Evolutionary conservation across 2,797 vertebrate species (phyloP), one percentile per base, ranked within the genome.

Genomic region (Arctocebus calabarensis): DNA sequence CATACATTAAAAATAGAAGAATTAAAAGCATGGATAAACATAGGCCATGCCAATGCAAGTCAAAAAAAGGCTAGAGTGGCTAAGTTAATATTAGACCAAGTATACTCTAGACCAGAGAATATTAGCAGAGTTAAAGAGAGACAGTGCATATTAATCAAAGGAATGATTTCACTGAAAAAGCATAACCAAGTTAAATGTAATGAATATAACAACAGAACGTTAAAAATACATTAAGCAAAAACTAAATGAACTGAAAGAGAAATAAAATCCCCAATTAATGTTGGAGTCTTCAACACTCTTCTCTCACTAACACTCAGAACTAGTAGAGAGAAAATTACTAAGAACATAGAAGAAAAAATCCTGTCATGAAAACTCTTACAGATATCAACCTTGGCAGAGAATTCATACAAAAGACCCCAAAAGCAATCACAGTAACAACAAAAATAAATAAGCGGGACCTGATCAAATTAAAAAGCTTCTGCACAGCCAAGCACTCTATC

Each of bases 171-270:
- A 40, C 23, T 3, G 70, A 75, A 23, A 86, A 64, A 96, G n/a
- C n/a, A 62, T 37, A 70, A 20, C 16, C 70, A 45, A 45, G 23
- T 85, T 91, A 84, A 91, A 52, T 43, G 7, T 13, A 45, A 52
- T 61, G 11, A 52, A 64, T 20, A 27, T 48, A n/a, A 32, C 9
- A 88, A 52, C n/a, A 81, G 40, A 81, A 12, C 25, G 55, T 85
- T 23, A 89, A 73, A 93, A 90, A 92, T 55, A 52, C n/a, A 89
- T 62, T 23, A 75, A 43, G 62, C 52, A 85, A 89, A 95, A 92
- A 55, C 14, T 34, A 7, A 55, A 55, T 66, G n/a, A 73, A 84
- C 29, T 66, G 29, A 74, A 89, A 68, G 23, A 88, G 40, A 88
- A 73, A 90, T 70, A 55, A 3, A 89, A 70, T 73, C 27, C 45